A percentile compares a stretch with the other conserved stretches of the same genome.
Evolutionary conservation across 2,113 vertebrate species (phyloP).

Genomic region (Cynocephalus volans): DNA sequence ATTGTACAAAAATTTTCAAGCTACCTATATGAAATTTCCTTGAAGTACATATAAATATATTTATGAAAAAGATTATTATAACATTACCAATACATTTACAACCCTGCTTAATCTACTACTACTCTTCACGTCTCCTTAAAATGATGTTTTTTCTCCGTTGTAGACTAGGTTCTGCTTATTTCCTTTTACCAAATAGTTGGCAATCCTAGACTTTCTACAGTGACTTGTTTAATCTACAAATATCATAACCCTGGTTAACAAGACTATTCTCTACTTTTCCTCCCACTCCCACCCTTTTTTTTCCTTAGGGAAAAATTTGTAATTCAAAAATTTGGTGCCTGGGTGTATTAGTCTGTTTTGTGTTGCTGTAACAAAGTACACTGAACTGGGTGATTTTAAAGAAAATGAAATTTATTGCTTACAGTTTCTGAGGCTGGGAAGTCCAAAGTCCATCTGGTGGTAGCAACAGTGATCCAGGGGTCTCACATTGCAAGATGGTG

Average conservation of each 20-base stretch:
- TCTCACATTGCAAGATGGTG: too few species aligned
- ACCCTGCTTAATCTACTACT: not conserved
- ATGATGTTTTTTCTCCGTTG: not conserved
- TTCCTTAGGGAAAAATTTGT: constrained; percentile 24
- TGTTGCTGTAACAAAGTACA: too few species aligned
- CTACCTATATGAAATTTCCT: constrained; percentile 20
- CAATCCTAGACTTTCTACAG: not conserved
- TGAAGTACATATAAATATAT: constrained; percentile 20
- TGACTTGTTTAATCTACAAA: constrained; percentile 41
- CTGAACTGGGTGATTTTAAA: too few species aligned
- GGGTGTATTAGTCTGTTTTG: too few species aligned
- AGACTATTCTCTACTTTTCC: not conserved
- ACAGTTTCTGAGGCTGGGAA: too few species aligned
- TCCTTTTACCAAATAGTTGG: constrained; percentile 47
- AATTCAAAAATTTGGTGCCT: not conserved
- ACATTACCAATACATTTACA: constrained; percentile 1
- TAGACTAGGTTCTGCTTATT: not conserved
- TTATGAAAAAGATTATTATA: constrained; percentile 50
- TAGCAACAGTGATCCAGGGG: too few species aligned
- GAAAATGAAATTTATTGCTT: too few species aligned
- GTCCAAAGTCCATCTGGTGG: too few species aligned
- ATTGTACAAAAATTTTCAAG: constrained; percentile 33
- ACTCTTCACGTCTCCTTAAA: not conserved
- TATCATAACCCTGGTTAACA: not conserved
- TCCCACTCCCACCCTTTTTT: not conserved